Conservation (phyloP, 2,797 vertebrate genomes). For the Hoplostethus atlanticus region DNA sequence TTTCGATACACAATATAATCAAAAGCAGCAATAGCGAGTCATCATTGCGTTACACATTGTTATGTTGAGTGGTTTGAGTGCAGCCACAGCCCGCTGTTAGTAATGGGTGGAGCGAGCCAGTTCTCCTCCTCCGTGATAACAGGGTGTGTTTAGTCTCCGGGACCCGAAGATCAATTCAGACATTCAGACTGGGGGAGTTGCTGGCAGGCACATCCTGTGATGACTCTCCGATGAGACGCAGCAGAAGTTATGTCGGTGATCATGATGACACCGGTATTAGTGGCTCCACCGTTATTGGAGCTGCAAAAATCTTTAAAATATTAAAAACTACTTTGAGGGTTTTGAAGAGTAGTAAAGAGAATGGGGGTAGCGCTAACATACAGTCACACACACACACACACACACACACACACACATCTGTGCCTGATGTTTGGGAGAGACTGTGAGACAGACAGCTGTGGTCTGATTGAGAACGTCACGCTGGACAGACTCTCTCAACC, state of each 20-base stretch:
- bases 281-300: not conserved
- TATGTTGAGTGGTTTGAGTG: slow-evolving; percentile 66
- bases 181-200: slow-evolving; percentile 67
- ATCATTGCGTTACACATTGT: slow-evolving; percentile 77
- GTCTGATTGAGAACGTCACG: slow-evolving; percentile 66
- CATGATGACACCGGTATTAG: slow-evolving; percentile 31
- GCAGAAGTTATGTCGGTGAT: slow-evolving; percentile 64
- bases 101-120: slow-evolving; percentile 70
- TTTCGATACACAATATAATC: slow-evolving; percentile 54
- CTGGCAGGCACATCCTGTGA: slow-evolving; percentile 55
- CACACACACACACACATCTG: slow-evolving; percentile 33
- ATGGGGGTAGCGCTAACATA: slow-evolving; percentile 39
- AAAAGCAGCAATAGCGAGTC: slow-evolving; percentile 70
- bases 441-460: slow-evolving; percentile 81
- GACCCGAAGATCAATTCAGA: slow-evolving; percentile 58
- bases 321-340: not conserved
- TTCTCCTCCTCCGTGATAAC: slow-evolving; percentile 65
- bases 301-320: not conserved
- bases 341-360: slow-evolving; percentile 32
- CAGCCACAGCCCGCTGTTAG: slow-evolving; percentile 63
- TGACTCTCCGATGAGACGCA: slow-evolving; percentile 54
- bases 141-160: slow-evolving; percentile 78
- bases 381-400: slow-evolving; percentile 42
- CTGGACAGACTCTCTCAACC: slow-evolving; percentile 55
- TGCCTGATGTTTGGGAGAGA: slow-evolving; percentile 71